These are phyloP conservation scores for Drosophila lacteicornis DNA, from an alignment of 1,140 invertebrate genomes.

Conservation along the genomic window DNA sequence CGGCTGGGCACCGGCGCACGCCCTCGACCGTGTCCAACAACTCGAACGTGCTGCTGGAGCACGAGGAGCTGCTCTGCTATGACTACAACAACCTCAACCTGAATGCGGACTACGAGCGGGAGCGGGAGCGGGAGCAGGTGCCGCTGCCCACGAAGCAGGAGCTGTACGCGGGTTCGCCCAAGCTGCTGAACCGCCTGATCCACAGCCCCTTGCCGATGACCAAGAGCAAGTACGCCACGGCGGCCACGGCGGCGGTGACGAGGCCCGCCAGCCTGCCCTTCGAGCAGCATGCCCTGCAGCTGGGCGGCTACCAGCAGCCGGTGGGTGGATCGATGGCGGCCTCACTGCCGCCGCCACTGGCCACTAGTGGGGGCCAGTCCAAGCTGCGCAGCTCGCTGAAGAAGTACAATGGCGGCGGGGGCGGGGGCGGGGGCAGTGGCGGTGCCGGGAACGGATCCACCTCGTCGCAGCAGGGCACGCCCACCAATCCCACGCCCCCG, in stretches of 20 bases:
- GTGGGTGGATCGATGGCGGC: neutral
- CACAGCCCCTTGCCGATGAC: constrained; percentile 70
- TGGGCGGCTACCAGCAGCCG: constrained; percentile 44
- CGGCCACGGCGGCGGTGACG: constrained; percentile 67
- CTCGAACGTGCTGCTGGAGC: constrained; percentile 86
- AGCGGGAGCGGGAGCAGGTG: constrained; percentile 13
- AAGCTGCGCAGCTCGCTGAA: constrained; percentile 75
- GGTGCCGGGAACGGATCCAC: constrained; percentile 51
- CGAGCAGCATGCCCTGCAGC: constrained; percentile 55
- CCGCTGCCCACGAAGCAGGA: constrained; percentile 70
- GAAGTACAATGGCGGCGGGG: constrained; percentile 47
- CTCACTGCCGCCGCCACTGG: constrained; percentile 47
- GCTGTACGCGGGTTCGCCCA: constrained; percentile 72
- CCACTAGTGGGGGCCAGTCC: constrained; percentile 10
- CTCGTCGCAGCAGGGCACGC: constrained; percentile 86
- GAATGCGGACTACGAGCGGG: constrained; percentile 62
- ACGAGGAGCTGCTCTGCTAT: constrained; percentile 76
- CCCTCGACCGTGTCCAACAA: constrained; percentile 81
- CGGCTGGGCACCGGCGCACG: constrained; percentile 76
- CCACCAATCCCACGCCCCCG: constrained; percentile 93
- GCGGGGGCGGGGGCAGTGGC: too few species aligned
- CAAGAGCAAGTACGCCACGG: constrained; percentile 58
- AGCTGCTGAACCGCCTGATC: constrained; percentile 70
- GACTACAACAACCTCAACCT: constrained; percentile 85
- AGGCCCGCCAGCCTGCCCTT: constrained; percentile 90